phyloP scores from a whole-genome alignment of 2,888 invertebrate genomes.

The Fragum sueziense region DNA sequence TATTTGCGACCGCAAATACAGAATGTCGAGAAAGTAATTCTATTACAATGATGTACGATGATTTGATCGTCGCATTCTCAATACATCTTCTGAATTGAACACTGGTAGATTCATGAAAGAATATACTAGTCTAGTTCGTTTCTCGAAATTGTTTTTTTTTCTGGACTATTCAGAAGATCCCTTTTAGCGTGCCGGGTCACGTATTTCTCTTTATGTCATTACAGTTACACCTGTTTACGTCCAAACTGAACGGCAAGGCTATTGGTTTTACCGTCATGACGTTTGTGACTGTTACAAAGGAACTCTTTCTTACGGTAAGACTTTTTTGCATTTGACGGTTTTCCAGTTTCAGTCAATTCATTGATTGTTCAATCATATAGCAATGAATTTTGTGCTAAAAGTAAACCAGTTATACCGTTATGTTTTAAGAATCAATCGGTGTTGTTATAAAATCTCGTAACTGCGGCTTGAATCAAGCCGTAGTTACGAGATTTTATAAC shows the following conservation, averaged over 20 bases:
- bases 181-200: too few species aligned
- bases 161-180: too few species aligned
- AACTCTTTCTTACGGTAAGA: slow-evolving; percentile 49
- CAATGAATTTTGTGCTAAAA: neutral
- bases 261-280: slow-evolving; percentile 46
- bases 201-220: neutral
- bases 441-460: too few species aligned
- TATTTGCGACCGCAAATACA: too few species aligned
- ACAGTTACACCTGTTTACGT: slow-evolving; percentile 46
- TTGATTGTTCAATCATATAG: neutral
- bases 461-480: neutral
- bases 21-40: too few species aligned
- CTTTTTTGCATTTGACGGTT: neutral
- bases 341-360: neutral
- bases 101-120: too few species aligned
- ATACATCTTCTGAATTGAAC: too few species aligned
- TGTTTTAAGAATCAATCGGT: neutral
- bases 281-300: slow-evolving; percentile 45
- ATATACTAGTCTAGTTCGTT: too few species aligned
- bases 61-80: too few species aligned
- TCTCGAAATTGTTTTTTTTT: too few species aligned
- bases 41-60: too few species aligned
- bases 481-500: neutral
- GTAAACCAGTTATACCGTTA: neutral
- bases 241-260: slow-evolving; percentile 39